phyloP scores from a whole-genome alignment of 2,888 invertebrate genomes.

The Trachelus stipa region DNA sequence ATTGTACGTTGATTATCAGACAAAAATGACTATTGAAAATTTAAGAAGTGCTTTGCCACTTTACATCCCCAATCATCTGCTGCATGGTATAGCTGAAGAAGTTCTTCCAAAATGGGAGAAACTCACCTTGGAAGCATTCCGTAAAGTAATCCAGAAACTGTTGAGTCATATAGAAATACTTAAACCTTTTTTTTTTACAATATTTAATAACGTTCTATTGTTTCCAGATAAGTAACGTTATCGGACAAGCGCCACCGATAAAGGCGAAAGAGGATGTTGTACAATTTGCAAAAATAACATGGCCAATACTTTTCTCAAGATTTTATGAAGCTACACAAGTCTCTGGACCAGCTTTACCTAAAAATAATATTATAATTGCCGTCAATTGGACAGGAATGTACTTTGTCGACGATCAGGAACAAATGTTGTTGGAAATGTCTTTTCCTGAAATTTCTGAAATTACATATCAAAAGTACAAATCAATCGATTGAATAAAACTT shows the following conservation, averaged over 20 bases:
- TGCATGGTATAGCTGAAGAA: conserved; percentile 70
- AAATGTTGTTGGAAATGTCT: conserved; percentile 86
- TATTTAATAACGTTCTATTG: conserved; percentile 14
- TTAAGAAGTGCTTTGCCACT: conserved; percentile 79
- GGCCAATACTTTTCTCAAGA: conserved; percentile 94
- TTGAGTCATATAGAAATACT: neutral
- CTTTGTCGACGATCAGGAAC: conserved; percentile 92
- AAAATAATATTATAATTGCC: conserved; percentile 84
- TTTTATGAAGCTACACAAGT: conserved; percentile 91
- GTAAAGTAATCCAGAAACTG: conserved; percentile 60
- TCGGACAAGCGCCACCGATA: conserved; percentile 73
- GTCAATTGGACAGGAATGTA: conserved; percentile 95
- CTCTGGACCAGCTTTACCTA: conserved; percentile 76
- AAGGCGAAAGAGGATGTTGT: conserved; percentile 92
- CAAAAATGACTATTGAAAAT: conserved; percentile 75
- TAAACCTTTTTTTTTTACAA: no score
- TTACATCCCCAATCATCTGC: conserved; percentile 84
- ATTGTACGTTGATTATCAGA: conserved; percentile 86
- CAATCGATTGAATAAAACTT: neutral
- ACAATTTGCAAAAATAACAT: conserved; percentile 89
- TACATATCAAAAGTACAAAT: conserved; percentile 68
- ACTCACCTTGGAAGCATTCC: conserved; percentile 78
- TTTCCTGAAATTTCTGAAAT: conserved; percentile 89
- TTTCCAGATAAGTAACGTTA: conserved; percentile 76
- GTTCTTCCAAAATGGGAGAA: conserved; percentile 79